phyloP scores from a whole-genome alignment of 2,888 invertebrate genomes.

The Drosophila picticornis region DNA sequence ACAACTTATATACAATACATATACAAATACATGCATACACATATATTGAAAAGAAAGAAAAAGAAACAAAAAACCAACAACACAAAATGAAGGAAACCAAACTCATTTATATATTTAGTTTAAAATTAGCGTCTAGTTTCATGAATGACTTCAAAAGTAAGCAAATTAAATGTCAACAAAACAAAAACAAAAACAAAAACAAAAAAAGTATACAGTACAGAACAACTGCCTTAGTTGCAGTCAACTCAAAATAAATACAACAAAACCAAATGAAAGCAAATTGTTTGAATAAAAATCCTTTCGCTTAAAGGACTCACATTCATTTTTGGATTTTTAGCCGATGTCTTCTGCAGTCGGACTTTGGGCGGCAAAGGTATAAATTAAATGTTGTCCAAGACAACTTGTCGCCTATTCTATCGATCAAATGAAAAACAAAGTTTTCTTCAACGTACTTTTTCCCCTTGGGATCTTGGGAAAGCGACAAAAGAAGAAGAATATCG shows the following conservation, averaged over 20 bases:
- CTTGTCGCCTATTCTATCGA: not conserved
- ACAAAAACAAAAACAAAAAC: conserved; percentile 7
- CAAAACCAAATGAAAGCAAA: conserved; percentile 56
- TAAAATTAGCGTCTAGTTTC: conserved; percentile 47
- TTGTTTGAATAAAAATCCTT: conserved; percentile 63
- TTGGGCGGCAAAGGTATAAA: not conserved
- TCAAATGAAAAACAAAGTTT: not conserved
- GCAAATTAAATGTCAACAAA: conserved; percentile 13
- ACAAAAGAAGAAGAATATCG: not conserved
- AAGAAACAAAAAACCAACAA: conserved; percentile 15
- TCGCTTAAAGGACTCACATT: conserved; percentile 6
- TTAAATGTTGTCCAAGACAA: not conserved
- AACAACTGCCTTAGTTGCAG: conserved; percentile 52
- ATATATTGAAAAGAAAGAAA: conserved; percentile 14
- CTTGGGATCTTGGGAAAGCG: not conserved
- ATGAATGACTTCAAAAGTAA: conserved; percentile 33
- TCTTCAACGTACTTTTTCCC: not conserved
- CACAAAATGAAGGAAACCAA: conserved; percentile 25
- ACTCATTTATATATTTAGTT: conserved; percentile 56
- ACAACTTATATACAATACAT: conserved; percentile 14
- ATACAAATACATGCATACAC: conserved; percentile 23
- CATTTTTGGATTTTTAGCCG: not conserved
- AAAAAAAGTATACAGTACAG: conserved; percentile 26
- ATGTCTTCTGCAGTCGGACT: not conserved
- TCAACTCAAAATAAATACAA: conserved; percentile 59